Percentiles rank a stretch among this genome's conserved stretches.
Evolutionary conservation across 2,113 vertebrate species (phyloP).

Genomic region (Cettia cetti): DNA sequence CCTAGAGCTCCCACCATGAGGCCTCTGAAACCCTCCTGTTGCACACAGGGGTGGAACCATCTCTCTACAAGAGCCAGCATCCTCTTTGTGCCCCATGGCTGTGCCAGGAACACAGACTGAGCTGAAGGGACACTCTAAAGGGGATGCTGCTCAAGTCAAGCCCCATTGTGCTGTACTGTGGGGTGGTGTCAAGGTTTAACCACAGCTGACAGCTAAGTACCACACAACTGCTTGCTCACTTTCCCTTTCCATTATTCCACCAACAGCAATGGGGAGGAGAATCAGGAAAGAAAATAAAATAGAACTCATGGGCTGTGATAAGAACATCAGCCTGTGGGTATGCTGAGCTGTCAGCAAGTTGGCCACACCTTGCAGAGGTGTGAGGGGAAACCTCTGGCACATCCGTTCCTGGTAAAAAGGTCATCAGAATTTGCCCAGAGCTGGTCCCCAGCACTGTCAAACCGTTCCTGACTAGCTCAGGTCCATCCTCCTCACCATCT

Average conservation of each 20-base stretch:
- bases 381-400: constrained; percentile 10
- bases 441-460: background rate
- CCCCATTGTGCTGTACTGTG: background rate
- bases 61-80: background rate
- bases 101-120: background rate
- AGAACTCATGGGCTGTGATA: background rate
- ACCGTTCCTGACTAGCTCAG: background rate
- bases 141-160: background rate
- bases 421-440: constrained; percentile 14
- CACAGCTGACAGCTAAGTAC: background rate
- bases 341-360: background rate
- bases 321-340: background rate
- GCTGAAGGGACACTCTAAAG: background rate
- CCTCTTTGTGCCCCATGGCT: rapidly evolving
- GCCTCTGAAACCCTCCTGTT: background rate
- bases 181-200: background rate
- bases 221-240: background rate
- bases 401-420: constrained; percentile 28
- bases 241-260: background rate
- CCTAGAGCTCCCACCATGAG: background rate
- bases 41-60: background rate
- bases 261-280: background rate
- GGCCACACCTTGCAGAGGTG: background rate
- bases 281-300: background rate
- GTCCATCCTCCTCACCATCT: constrained; percentile 54